Evolutionary conservation across 2,797 vertebrate species (phyloP), one percentile per base, ranked within the genome.

Genomic region (Lithobates pipiens): DNA sequence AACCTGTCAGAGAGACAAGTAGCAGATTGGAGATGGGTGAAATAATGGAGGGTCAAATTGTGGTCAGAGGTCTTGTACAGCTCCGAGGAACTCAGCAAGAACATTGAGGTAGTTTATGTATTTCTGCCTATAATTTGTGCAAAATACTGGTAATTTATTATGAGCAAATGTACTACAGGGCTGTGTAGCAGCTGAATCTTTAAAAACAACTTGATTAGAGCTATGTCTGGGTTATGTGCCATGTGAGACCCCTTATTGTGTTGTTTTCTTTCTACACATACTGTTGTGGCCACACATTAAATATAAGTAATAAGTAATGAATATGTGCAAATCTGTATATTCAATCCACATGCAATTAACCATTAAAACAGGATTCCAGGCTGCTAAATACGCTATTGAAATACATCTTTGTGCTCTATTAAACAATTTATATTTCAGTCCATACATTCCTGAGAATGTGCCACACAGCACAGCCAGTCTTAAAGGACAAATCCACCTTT

Each of bases 1-100:
- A n/a, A 82, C 70, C 16, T 73, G 70, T 70, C 80, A 29, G 80
- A 9, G 9, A 42, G 25, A 63, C n/a, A 81, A 63, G 70, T 23
- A 61, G 69, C 68, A 57, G 46, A 39, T 63, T 36, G 71, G 50
- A 42, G 78, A 80, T n/a, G 15, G 11, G 65, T 36, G 32, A 71
- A 80, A 71, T 36, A 71, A 57, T 71, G 69, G 10, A 3, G 65
- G 50, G 46, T 46, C n/a, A 46, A n/a, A 27, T 13, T 2, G 25
- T 74, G 42, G 39, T 46, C 72, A 74, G n/a, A 46, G 42, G 42
- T 46, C 72, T 67, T 29, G 10, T 67, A 67, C 65, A n/a, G 71
- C 16, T 80, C 16, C 42, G 50, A 70, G 44, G 21, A 70, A 46
- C n/a, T 68, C 4, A 3, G 29, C 25, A 73, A 77, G 54, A 80